Conservation (phyloP, 2,113 vertebrate genomes). For the Passer domesticus region DNA sequence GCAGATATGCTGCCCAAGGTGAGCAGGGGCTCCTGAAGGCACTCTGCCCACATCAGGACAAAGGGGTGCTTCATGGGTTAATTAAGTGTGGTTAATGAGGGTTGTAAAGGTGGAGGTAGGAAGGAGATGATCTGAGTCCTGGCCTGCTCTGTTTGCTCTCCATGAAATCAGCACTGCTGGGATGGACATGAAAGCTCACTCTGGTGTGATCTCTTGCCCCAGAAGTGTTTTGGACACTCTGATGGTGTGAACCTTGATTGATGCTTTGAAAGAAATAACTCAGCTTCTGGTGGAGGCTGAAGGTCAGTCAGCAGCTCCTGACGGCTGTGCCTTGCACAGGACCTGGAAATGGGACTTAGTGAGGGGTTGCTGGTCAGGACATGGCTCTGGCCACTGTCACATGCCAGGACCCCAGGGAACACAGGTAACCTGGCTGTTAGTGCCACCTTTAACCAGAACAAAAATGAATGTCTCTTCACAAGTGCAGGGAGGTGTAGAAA, state of each 20-base stretch:
- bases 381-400: background rate
- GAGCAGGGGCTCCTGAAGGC: background rate
- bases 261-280: background rate
- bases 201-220: background rate
- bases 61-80: background rate
- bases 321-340: background rate
- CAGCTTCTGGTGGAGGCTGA: background rate
- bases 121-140: background rate
- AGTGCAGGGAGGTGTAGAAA: background rate
- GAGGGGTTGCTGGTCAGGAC: background rate
- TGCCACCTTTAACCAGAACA: background rate
- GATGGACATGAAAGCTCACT: background rate
- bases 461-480: background rate
- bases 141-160: background rate
- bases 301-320: background rate
- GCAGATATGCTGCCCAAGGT: constrained; percentile 94
- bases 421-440: background rate
- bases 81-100: background rate
- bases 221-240: background rate
- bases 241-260: background rate
- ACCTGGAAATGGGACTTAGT: background rate
- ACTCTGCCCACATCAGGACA: rapidly evolving
- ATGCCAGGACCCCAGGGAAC: background rate
- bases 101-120: background rate
- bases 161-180: background rate